Base-by-base conservation (phyloP, 1,140 invertebrate species). In the Vanessa tameamea region DNA sequence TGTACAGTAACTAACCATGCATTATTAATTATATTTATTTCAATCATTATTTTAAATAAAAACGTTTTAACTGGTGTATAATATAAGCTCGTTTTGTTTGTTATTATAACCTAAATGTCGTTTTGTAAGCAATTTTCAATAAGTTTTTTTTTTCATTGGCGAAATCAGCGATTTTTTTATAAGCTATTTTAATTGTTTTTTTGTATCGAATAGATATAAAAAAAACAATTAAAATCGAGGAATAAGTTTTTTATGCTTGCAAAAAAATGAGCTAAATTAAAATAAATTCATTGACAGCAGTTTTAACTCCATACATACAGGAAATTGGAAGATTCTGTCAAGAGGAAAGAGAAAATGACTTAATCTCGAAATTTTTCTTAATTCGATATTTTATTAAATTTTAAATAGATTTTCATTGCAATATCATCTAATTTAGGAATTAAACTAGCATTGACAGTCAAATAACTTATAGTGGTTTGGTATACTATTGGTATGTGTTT, bases 41-140 rank as follows among this genome's bases (percentile, higher is more conserved):
- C 48, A 14, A 50, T 50, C 11, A 53, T 55, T 55, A 50, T 50
- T 16, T 55, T 55, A 55, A 20, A 5, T 55, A 20, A 55, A 55
- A 55, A 1, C 48, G n/a, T 8, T 16, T 55, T 55, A n/a, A 55
- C 15, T n/a, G 14, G n/a, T n/a, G n/a, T 55, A 55, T 55, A 55
- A 55, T 55, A 55, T 55, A 55, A 55, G 51, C 51, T 55, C 51
- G 51, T 55, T 55, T 55, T 16, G 5, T 53, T 55, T 20, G 5
- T 55, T 16, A 55, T 55, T 55, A 55, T 55, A 16, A 16, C 9
- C 51, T 55, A 55, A 55, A 55, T 16, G 16, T 55, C 16, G n/a
- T 16, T 16, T 16, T 55, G 7, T 16, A 55, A 55, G n/a, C 15
- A 20, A 11, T 23, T 9, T 55, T 55, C 6, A 5, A 16, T 7